Base-by-base conservation (phyloP, 2,888 invertebrate species). In the Xanthia togata region DNA sequence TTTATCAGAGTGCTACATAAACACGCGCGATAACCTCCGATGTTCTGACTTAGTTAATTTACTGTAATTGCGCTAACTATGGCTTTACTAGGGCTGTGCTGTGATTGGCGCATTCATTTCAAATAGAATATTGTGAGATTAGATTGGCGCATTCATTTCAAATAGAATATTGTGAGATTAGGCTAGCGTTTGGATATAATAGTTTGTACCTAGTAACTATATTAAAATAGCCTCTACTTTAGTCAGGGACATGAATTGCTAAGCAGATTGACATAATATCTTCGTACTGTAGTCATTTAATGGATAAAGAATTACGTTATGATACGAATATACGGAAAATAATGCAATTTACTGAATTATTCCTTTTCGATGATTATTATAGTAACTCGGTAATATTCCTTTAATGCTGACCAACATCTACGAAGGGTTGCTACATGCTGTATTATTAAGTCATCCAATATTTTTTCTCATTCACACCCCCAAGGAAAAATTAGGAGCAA, bases 61-160 rank as follows among this genome's bases (percentile, higher is more conserved):
- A 90, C 86, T 90, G 86, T 91, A 89, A 91, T 90, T 90, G 89
- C 83, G 87, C 85, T 85, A 87, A 89, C 89, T 88, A 85, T 85
- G 87, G 87, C 81, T 53, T 71, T 78, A 68, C 75, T 73, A 75
- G 84, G 78, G 79, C 47, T 86, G 84, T 68, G 75, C 65, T 55
- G 70, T 41, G 8, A 38, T 38, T 50, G 59, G n/a, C 23, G 31
- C 41, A 69, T 64, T 60, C 8, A 44, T 59, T 62, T 47, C 12
- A 17, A 47, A 38, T 80, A 14, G 44, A 73, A 35, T 41, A 35
- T 31, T 35, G 26, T 41, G 5, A 14, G 9, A 9, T 11, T n/a
- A n/a, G 8, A 38, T 38, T 50, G 59, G n/a, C 23, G 31, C 41
- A 69, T 64, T 60, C 8, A 44, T 59, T 62, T 47, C 12, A 17